Evolutionary conservation across 2,113 vertebrate genomes (phyloP).

Genomic region (Paramisgurnus dabryanus): DNA sequence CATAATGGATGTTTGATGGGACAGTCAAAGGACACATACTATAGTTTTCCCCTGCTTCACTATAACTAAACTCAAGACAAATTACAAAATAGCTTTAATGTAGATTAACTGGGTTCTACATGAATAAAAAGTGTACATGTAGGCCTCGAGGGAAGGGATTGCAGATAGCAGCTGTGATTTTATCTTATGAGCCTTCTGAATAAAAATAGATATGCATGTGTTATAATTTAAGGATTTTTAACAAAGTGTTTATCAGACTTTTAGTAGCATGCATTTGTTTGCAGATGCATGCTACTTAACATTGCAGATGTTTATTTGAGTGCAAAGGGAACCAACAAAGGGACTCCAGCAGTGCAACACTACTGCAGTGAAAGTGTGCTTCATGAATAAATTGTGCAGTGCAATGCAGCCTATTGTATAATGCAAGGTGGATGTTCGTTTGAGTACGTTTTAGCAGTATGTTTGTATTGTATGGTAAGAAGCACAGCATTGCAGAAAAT

Average conservation of each 20-base stretch:
- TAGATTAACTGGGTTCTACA: background rate
- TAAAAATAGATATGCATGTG: no score
- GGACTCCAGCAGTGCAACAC: no score
- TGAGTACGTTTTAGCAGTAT: background rate
- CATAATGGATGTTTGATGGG: background rate
- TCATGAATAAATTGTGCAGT: background rate
- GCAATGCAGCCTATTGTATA: background rate
- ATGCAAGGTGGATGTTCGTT: background rate
- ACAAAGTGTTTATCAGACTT: no score
- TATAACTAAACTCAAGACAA: background rate
- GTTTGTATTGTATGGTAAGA: no score
- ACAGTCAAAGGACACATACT: background rate
- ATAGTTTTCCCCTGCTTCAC: background rate
- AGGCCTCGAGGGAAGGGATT: background rate
- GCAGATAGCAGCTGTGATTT: no score
- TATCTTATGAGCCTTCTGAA: no score
- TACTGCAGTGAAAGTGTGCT: no score
- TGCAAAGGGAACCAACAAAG: no score
- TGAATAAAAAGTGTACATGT: conserved; percentile 1
- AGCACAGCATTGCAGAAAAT: no score
- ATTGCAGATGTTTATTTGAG: no score
- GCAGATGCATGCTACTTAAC: no score
- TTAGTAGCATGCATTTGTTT: no score
- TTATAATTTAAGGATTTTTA: background rate
- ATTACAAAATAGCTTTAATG: conserved; percentile 1